These are phyloP conservation scores for Watsonalla binaria DNA, from an alignment of 2,888 invertebrate species.

Conservation along the genomic window DNA sequence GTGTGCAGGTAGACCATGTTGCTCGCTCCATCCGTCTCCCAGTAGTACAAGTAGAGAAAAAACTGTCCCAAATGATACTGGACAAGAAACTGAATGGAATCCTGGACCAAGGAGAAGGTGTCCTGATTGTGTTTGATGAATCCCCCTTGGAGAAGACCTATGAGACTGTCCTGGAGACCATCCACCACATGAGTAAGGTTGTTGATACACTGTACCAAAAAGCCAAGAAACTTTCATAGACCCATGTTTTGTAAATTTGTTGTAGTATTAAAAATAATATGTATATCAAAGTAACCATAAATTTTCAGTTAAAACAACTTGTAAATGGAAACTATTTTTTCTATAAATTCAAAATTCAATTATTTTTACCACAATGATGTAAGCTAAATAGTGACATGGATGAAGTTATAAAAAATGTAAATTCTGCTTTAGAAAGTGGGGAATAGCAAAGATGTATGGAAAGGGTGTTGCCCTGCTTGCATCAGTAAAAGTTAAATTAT, in stretches of 20 bases:
- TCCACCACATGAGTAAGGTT: conserved; percentile 99
- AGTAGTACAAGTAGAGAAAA: conserved; percentile 96
- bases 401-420: conserved; percentile 30
- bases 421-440: conserved; percentile 31
- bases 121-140: conserved; percentile 98
- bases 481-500: conserved; percentile 29
- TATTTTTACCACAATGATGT: conserved; percentile 46
- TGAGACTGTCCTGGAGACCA: conserved; percentile 97
- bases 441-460: conserved; percentile 32
- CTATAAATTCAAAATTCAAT: conserved; percentile 55
- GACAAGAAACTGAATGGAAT: conserved; percentile 98
- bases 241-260: conserved; percentile 62
- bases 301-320: conserved; percentile 57
- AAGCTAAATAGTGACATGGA: conserved; percentile 39
- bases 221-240: conserved; percentile 97
- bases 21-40: conserved; percentile 94
- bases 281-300: conserved; percentile 69
- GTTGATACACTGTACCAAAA: conserved; percentile 99
- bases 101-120: conserved; percentile 98
- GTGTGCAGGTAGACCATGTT: conserved; percentile 96
- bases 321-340: conserved; percentile 54
- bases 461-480: conserved; percentile 12
- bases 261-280: conserved; percentile 68
- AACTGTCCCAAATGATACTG: conserved; percentile 99
- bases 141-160: conserved; percentile 97